These are phyloP conservation scores for Glareola pratincola DNA, from an alignment of 2,113 vertebrate species.

Conservation along the genomic window DNA sequence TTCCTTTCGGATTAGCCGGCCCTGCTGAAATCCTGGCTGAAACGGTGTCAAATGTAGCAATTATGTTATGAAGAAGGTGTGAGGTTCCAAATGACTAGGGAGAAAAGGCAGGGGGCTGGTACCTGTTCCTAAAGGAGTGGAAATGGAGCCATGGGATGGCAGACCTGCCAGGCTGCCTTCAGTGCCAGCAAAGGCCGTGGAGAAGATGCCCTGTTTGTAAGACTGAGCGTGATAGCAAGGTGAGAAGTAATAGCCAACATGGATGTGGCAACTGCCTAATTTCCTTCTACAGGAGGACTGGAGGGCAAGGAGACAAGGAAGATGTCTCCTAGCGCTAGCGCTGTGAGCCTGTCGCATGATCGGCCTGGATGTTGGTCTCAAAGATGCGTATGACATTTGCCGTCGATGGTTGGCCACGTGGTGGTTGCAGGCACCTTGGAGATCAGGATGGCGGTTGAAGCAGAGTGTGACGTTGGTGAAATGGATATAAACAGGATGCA, in stretches of 20 bases:
- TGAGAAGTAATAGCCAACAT: neutral
- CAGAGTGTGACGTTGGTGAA: neutral
- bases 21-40: neutral
- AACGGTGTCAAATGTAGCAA: neutral
- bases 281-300: neutral
- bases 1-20: neutral
- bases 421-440: neutral
- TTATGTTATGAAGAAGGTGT: neutral
- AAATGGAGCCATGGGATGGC: neutral
- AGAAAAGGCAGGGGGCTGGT: neutral
- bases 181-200: neutral
- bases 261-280: neutral
- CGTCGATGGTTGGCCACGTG: rapidly evolving
- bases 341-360: neutral
- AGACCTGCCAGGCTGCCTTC: neutral
- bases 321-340: neutral
- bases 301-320: neutral
- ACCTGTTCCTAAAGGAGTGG: neutral
- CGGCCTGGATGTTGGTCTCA: neutral
- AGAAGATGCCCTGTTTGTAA: neutral
- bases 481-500: constrained; percentile 5
- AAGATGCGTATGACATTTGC: neutral
- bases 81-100: neutral
- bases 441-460: neutral
- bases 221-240: neutral